A percentile compares a stretch with the other conserved stretches of the same genome.
Evolutionary conservation across 2,797 vertebrate genomes (phyloP).

Genomic region (Oceanodroma leucorhoa): DNA sequence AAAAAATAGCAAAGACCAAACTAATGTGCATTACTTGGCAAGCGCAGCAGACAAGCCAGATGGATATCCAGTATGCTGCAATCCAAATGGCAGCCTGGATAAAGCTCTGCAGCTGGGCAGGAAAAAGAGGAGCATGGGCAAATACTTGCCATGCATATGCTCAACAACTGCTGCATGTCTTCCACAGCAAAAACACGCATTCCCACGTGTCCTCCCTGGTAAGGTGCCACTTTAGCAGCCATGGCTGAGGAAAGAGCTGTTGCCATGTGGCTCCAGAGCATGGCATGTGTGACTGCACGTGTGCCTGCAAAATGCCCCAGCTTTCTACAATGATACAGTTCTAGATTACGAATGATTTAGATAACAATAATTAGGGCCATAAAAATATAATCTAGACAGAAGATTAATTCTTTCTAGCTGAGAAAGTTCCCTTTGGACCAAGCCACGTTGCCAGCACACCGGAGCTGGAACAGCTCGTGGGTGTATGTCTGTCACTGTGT

Average conservation of each 20-base stretch:
- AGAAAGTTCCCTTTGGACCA: constrained; percentile 30
- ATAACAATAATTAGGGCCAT: background rate
- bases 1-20: background rate
- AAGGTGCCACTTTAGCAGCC: background rate
- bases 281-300: background rate
- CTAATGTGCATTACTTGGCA: background rate
- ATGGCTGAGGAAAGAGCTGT: background rate
- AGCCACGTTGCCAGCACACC: background rate
- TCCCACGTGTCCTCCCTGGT: fast-evolving
- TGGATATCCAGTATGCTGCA: background rate
- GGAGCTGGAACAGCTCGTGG: background rate
- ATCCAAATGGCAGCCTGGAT: background rate
- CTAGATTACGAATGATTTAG: background rate
- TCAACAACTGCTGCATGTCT: background rate
- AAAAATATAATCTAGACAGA: background rate
- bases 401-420: background rate
- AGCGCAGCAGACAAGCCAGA: background rate
- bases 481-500: background rate
- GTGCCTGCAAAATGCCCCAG: background rate
- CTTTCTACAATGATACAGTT: background rate
- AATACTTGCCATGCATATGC: background rate
- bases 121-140: background rate
- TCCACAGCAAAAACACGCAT: background rate
- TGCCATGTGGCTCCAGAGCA: background rate
- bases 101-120: background rate